Evolutionary conservation across 1,140 invertebrate species (phyloP).

Genomic region (Arctopsyche grandis): DNA sequence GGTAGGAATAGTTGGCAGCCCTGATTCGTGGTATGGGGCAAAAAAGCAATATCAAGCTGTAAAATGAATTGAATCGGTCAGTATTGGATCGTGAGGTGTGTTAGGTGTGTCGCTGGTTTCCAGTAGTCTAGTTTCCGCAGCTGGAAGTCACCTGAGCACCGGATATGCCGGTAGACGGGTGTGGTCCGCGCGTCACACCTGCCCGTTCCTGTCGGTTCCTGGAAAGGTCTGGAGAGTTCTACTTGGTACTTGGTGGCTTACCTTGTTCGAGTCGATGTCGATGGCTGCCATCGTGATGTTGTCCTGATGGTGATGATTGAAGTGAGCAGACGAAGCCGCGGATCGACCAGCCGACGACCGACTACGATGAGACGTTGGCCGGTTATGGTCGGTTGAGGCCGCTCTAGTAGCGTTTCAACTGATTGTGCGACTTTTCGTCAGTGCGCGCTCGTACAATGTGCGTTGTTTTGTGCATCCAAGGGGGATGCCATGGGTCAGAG

Average conservation of each 20-base stretch:
- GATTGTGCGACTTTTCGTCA: no score
- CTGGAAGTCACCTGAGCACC: background rate
- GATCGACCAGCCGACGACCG: background rate
- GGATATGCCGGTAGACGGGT: background rate
- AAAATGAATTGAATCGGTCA: no score
- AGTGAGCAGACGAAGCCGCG: background rate
- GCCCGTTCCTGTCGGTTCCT: no score
- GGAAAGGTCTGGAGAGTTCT: no score
- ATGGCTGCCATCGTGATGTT: constrained; percentile 48
- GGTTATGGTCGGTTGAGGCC: background rate
- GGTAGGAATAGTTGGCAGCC: no score
- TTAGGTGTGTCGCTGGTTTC: background rate
- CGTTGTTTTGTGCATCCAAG: no score
- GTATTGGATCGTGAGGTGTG: background rate
- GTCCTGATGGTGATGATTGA: background rate
- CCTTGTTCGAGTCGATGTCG: constrained; percentile 49
- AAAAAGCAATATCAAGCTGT: no score
- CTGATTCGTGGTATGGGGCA: no score
- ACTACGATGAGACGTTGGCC: background rate
- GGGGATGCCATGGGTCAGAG: no score
- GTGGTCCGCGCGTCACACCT: background rate
- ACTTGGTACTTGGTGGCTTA: constrained; percentile 5
- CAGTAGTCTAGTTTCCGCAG: background rate
- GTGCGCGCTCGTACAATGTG: no score
- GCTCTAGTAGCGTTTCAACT: background rate